These are phyloP conservation scores for Calypte anna DNA, from an alignment of 2,113 vertebrate genomes.

Conservation along the genomic window DNA sequence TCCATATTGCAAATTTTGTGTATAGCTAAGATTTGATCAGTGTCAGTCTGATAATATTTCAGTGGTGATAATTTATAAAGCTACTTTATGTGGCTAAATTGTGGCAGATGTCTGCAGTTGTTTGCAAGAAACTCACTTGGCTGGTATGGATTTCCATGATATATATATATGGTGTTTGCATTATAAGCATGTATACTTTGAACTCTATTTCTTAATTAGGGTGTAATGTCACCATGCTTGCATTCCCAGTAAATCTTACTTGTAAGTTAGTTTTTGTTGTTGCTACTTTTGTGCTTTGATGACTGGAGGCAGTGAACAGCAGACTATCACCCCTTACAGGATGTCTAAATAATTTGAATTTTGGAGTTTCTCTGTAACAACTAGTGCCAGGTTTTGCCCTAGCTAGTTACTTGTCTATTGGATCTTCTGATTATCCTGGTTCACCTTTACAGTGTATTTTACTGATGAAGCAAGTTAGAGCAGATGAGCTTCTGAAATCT, in stretches of 20 bases:
- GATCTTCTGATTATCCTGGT: neutral
- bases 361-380: neutral
- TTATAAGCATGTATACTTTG: constrained; percentile 20
- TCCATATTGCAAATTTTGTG: neutral
- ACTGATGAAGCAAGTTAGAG: neutral
- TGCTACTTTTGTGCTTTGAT: neutral
- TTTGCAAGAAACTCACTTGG: constrained; percentile 20
- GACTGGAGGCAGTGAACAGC: neutral
- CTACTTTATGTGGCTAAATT: neutral
- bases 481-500: neutral
- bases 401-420: neutral
- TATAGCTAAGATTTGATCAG: constrained; percentile 1
- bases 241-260: neutral
- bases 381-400: neutral
- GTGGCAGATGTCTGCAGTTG: neutral
- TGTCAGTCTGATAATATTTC: neutral
- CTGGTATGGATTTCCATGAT: constrained; percentile 19
- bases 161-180: neutral
- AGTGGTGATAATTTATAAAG: neutral
- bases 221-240: neutral
- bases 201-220: constrained; percentile 40
- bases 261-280: neutral
- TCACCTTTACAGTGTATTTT: neutral
- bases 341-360: neutral
- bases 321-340: neutral